Evolutionary conservation across 2,113 vertebrate species (phyloP), one percentile per base, ranked within the genome.

Genomic region (Hystrix brachyura): DNA sequence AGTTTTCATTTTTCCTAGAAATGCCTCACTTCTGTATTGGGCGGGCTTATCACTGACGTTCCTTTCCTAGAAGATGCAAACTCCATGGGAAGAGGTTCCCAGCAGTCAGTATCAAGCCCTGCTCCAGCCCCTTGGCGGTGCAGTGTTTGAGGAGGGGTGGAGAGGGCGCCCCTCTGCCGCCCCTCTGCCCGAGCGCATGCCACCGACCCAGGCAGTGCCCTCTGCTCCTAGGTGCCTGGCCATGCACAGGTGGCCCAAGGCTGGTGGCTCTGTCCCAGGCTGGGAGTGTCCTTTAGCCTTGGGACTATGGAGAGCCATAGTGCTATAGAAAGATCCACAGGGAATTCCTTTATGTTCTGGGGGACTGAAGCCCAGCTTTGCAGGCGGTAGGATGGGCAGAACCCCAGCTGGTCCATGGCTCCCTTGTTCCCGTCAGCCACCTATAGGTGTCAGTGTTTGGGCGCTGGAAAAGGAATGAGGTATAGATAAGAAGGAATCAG

Each of bases 401-500:
- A 83, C 38, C 25, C 3, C 17, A 91, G 57, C n/a, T 72, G 81
- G 18, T 72, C 53, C 76, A 10, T 25, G 15, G 64, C 32, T 43
- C 11, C 71, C 48, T 59, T 43, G 17, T 53, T 95, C 83, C 71
- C 60, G 2, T 60, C 14, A 72, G 80, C 38, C 76, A 95, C 87
- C 96, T 97, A 83, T 82, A 94, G 94, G 89, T 93, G 83, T 94
- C 95, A 87, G 90, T 85, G 43, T 78, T 67, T 92, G 53, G 79
- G 69, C 34, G 53, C 87, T 65, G 76, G 84, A 64, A 83, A 74
- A 95, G 32, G 94, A 76, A 88, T 38, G 78, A 71, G 46, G 46
- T 51, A 2, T 27, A 55, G n/a, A 0, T 48, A 13, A 32, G 32
- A 8, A 27, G 48, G 53, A 51, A 23, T 79, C 15, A 29, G 67